These are phyloP conservation scores for Brachypalpus laphriformis DNA, from an alignment of 2,888 invertebrate genomes.

Conservation along the genomic window DNA sequence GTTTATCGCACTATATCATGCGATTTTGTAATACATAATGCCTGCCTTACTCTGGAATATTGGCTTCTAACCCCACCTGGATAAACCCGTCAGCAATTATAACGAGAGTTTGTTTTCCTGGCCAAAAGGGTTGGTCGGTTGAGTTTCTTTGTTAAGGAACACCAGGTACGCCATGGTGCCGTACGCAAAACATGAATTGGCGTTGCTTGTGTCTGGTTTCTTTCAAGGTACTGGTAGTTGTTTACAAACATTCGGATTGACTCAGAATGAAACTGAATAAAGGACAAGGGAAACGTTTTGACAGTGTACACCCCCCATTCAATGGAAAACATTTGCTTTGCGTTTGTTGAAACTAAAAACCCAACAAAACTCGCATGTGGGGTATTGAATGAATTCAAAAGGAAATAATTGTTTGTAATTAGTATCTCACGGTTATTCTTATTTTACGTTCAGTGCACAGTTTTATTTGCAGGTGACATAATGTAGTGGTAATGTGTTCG, in stretches of 20 bases:
- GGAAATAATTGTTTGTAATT: too few relatives aligned
- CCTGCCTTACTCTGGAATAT: slow-evolving; percentile 3
- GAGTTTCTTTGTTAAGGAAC: too few relatives aligned
- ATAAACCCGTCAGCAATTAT: slow-evolving; percentile 9
- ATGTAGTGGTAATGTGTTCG: too few relatives aligned
- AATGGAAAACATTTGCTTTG: too few relatives aligned
- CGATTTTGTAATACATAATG: slow-evolving; percentile 23
- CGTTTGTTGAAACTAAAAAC: too few relatives aligned
- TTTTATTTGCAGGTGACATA: too few relatives aligned
- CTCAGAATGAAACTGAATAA: not conserved
- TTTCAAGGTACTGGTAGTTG: slow-evolving; percentile 10
- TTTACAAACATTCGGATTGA: slow-evolving; percentile 34
- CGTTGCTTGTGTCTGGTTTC: slow-evolving; percentile 18
- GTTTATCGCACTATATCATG: slow-evolving; percentile 34
- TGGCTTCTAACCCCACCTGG: slow-evolving; percentile 11
- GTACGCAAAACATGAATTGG: slow-evolving; percentile 20
- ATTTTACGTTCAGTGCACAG: too few relatives aligned
- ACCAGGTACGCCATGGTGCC: not conserved
- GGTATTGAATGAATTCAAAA: too few relatives aligned
- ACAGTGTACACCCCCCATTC: too few relatives aligned
- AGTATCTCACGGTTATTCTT: too few relatives aligned
- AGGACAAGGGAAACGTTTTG: not conserved
- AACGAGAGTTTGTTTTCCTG: slow-evolving; percentile 10
- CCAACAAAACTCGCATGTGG: too few relatives aligned
- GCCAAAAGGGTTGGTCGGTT: slow-evolving; percentile 22